phyloP scores from a whole-genome alignment of 2,888 invertebrate species.

The Tenthredo scrophulariae region DNA sequence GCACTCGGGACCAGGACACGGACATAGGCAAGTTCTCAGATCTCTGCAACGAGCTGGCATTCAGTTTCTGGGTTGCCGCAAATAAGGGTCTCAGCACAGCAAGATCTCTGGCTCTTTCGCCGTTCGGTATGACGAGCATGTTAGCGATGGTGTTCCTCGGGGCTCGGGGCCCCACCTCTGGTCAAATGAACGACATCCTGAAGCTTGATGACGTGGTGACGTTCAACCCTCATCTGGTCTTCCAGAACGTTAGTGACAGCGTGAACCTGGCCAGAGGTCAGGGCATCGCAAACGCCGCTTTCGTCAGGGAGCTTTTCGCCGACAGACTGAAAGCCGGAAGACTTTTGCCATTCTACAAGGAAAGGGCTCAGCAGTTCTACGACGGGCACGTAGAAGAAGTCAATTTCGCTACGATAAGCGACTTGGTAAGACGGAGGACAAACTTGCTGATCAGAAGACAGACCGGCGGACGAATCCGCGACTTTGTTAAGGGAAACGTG shows the following conservation, averaged over 20 bases:
- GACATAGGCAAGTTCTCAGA: slow-evolving; percentile 89
- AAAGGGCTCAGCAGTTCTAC: slow-evolving; percentile 92
- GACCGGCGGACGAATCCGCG: slow-evolving; percentile 87
- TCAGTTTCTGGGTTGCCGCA: slow-evolving; percentile 89
- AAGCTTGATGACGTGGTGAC: slow-evolving; percentile 93
- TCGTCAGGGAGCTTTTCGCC: slow-evolving; percentile 90
- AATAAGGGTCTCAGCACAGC: slow-evolving; percentile 85
- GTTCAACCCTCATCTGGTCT: slow-evolving; percentile 93
- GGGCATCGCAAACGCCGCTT: slow-evolving; percentile 90
- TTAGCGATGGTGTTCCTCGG: slow-evolving; percentile 95
- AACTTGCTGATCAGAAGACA: slow-evolving; percentile 90
- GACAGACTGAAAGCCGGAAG: slow-evolving; percentile 88
- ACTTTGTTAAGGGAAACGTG: slow-evolving; percentile 87
- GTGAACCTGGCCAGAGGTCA: slow-evolving; percentile 84
- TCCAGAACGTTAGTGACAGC: slow-evolving; percentile 92
- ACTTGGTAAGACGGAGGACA: slow-evolving; percentile 89
- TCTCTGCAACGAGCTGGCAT: slow-evolving; percentile 91
- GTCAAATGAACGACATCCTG: slow-evolving; percentile 93
- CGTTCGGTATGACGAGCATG: slow-evolving; percentile 91
- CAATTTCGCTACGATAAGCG: slow-evolving; percentile 90
- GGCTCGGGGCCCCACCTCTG: slow-evolving; percentile 91
- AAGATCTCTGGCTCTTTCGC: slow-evolving; percentile 89
- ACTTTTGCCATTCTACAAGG: slow-evolving; percentile 92
- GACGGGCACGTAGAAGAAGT: slow-evolving; percentile 93
- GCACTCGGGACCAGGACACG: slow-evolving; percentile 85